Evolutionary conservation across 2,113 vertebrate species (phyloP).

Genomic region (Globicephala melas): DNA sequence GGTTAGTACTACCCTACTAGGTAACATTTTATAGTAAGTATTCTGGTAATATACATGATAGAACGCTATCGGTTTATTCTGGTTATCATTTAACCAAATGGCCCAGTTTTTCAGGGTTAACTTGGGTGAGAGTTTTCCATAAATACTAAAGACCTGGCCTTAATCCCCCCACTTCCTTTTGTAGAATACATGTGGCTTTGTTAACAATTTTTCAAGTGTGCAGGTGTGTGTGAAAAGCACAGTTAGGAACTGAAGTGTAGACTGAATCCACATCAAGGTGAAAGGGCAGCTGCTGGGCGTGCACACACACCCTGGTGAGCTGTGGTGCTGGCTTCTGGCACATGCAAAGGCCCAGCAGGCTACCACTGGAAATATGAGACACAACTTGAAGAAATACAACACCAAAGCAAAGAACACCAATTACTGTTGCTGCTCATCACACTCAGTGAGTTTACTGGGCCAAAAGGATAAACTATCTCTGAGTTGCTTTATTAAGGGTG

Average conservation of each 20-base stretch:
- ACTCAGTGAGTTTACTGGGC: background rate
- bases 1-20: background rate
- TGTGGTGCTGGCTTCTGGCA: rapidly evolving
- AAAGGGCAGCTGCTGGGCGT: background rate
- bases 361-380: background rate
- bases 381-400: background rate
- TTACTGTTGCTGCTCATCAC: background rate
- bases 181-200: background rate
- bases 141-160: background rate
- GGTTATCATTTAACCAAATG: background rate
- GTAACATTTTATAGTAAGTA: background rate
- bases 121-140: background rate
- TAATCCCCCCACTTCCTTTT: background rate
- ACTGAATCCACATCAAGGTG: background rate
- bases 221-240: background rate
- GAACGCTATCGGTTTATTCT: background rate
- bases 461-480: background rate
- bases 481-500: background rate
- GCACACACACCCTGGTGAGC: background rate
- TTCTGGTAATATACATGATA: rapidly evolving
- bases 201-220: background rate
- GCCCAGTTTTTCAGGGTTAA: background rate
- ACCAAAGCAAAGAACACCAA: background rate
- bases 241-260: background rate
- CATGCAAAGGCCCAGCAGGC: background rate